A percentile compares a stretch with the other conserved stretches of the same genome.
Conservation (phyloP, 1,140 invertebrate species). For the Babylonia areolata region DNA sequence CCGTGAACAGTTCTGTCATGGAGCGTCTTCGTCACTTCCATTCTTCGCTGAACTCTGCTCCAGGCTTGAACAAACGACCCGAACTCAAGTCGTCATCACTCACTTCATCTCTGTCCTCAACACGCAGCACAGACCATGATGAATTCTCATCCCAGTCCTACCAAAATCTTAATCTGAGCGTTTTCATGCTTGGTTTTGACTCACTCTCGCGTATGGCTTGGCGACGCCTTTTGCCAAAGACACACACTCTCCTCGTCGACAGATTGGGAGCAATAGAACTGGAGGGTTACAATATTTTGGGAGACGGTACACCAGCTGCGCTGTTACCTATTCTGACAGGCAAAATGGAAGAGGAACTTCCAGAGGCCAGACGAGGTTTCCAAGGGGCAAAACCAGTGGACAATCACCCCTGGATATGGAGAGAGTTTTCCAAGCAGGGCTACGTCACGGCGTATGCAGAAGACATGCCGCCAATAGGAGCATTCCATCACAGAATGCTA, state of each 20-base stretch:
- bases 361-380: slow-evolving; percentile 80
- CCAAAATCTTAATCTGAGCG: too few species aligned
- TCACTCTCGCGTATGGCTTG: too few species aligned
- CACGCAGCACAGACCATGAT: too few species aligned
- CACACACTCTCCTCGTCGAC: slow-evolving; percentile 85
- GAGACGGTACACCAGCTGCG: slow-evolving; percentile 95
- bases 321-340: slow-evolving; percentile 92
- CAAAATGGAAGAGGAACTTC: slow-evolving; percentile 85
- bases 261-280: slow-evolving; percentile 83
- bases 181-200: too few species aligned
- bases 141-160: too few species aligned
- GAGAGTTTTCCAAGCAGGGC: slow-evolving; percentile 78
- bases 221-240: slow-evolving; percentile 88
- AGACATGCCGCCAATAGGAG: slow-evolving; percentile 88
- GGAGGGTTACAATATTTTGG: slow-evolving; percentile 93
- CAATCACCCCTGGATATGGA: slow-evolving; percentile 83
- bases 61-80: too few species aligned
- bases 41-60: too few species aligned
- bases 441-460: slow-evolving; percentile 89
- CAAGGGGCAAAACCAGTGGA: slow-evolving; percentile 80
- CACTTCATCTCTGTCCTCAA: too few species aligned
- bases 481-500: slow-evolving; percentile 92
- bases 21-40: too few species aligned
- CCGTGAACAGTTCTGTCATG: too few species aligned
- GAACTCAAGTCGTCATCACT: too few species aligned